Evolutionary conservation across 1,140 invertebrate species (phyloP).

Genomic region (Potamilus streckersoni): DNA sequence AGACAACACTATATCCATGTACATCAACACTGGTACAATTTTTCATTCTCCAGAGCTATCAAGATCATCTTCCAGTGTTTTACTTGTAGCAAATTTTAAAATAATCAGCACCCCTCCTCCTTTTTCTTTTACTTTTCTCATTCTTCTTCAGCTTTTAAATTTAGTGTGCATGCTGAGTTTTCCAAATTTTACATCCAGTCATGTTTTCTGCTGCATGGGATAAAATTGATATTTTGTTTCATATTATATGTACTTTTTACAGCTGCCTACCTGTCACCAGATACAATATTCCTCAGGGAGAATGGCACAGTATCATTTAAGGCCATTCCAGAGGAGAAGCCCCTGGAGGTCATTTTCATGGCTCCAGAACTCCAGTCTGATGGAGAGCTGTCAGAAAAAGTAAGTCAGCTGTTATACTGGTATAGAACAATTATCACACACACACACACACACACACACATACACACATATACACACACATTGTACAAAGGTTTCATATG

Average conservation of each 20-base stretch:
- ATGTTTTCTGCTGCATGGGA: neutral
- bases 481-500: too few relatives aligned
- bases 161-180: neutral
- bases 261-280: conserved; percentile 60
- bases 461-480: too few relatives aligned
- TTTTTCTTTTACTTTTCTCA: too few relatives aligned
- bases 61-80: too few relatives aligned
- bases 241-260: conserved; percentile 6
- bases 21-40: too few relatives aligned
- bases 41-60: too few relatives aligned
- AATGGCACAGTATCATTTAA: conserved; percentile 52
- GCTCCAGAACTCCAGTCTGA: conserved; percentile 61
- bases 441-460: too few relatives aligned
- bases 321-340: conserved; percentile 57
- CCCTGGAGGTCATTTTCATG: conserved; percentile 59
- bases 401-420: conserved; percentile 17
- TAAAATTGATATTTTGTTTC: neutral
- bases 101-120: too few relatives aligned
- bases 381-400: conserved; percentile 61
- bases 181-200: neutral
- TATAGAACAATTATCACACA: too few relatives aligned
- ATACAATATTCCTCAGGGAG: conserved; percentile 54
- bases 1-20: too few relatives aligned
- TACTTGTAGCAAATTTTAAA: too few relatives aligned
- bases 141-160: neutral